Percentiles rank a stretch among this genome's conserved stretches.
phyloP scores from a whole-genome alignment of 2,113 vertebrate genomes.

The Engraulis encrasicolus region DNA sequence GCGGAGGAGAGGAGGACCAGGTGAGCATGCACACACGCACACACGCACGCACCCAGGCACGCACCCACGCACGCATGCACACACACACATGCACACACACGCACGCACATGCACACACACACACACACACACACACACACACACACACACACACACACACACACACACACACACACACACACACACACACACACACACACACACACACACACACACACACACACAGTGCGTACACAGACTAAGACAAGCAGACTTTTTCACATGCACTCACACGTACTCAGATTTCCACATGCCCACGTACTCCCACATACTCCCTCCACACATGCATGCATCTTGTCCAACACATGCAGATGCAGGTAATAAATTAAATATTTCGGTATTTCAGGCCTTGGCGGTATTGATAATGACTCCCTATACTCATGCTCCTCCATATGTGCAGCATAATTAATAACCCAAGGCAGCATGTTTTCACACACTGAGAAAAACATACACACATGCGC shows the following conservation, averaged over 20 bases:
- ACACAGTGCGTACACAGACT: no score
- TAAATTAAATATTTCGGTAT: background rate
- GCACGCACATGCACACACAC: background rate
- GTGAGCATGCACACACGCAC: constrained; percentile 55
- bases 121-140: background rate
- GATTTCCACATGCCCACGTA: no score
- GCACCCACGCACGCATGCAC: background rate
- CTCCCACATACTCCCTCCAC: no score
- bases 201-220: no score
- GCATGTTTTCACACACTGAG: no score
- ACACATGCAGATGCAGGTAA: no score
- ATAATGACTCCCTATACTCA: background rate
- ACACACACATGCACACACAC: background rate
- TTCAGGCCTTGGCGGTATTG: background rate
- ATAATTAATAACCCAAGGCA: no score
- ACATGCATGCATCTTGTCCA: background rate
- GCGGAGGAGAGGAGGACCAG: constrained; percentile 94
- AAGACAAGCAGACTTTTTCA: no score
- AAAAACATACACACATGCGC: no score
- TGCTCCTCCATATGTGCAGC: background rate
- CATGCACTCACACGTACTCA: no score
- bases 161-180: background rate
- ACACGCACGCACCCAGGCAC: background rate
- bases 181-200: background rate
- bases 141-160: background rate